These are phyloP conservation scores for Amphiprion ocellaris DNA, from an alignment of 2,113 vertebrate genomes.

Conservation along the genomic window DNA sequence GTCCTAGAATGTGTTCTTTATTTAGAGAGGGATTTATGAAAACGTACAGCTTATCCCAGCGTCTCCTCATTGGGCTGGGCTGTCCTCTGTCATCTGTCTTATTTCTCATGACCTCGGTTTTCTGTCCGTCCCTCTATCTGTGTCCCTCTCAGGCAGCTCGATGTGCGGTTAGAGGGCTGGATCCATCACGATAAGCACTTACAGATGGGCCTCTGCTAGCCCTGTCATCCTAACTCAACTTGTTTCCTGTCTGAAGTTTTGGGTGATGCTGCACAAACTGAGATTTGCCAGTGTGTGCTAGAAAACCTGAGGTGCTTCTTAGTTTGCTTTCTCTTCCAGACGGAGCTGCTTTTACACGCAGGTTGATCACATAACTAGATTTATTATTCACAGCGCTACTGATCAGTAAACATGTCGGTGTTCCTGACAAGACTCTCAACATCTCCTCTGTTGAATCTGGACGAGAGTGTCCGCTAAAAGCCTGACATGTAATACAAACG, in stretches of 20 bases:
- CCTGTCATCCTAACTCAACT: slow-evolving; percentile 45
- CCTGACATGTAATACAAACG: not conserved
- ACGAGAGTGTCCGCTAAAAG: not conserved
- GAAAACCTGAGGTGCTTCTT: not conserved
- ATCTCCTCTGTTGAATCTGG: slow-evolving; percentile 10
- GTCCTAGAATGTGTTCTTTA: slow-evolving; percentile 29
- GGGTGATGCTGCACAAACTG: not conserved
- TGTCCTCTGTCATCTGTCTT: slow-evolving; percentile 77
- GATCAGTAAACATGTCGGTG: slow-evolving; percentile 13
- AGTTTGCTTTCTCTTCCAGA: not conserved
- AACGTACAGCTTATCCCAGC: slow-evolving; percentile 26
- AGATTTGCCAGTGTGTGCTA: not conserved
- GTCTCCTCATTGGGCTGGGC: slow-evolving; percentile 37
- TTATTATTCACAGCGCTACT: not conserved
- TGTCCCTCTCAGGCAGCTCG: slow-evolving; percentile 57
- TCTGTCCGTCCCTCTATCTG: slow-evolving; percentile 64
- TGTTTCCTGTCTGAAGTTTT: slow-evolving; percentile 35
- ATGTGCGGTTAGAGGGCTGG: slow-evolving; percentile 71
- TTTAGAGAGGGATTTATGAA: slow-evolving; percentile 36
- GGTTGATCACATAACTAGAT: slow-evolving; percentile 3
- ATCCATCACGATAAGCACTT: slow-evolving; percentile 79
- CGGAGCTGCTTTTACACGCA: not conserved
- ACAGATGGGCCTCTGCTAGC: slow-evolving; percentile 76
- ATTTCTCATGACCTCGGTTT: slow-evolving; percentile 74
- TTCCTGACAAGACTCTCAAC: slow-evolving; percentile 8